phyloP scores from a whole-genome alignment of 2,113 vertebrate species.

The Holacanthus passer region DNA sequence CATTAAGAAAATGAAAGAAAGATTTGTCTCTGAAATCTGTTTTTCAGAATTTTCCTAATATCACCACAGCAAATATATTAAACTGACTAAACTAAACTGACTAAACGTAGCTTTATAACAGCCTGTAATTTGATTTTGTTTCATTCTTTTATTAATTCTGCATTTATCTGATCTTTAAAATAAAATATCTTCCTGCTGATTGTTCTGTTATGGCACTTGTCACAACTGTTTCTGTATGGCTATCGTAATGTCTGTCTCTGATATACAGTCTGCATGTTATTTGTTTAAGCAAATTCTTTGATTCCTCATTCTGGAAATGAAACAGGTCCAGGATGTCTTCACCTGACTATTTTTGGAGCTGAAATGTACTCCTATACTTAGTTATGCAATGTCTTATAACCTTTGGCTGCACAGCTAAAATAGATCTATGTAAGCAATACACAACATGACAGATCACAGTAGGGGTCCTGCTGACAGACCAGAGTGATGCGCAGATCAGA shows the following conservation, averaged over 20 bases:
- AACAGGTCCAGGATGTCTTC: background rate
- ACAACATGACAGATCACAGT: conserved; percentile 23
- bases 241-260: no score
- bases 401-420: conserved; percentile 46
- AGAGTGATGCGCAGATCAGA: conserved; percentile 21
- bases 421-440: conserved; percentile 16
- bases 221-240: no score
- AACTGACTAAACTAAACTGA: background rate
- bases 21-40: background rate
- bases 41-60: background rate
- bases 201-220: no score
- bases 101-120: no score
- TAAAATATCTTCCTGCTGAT: no score
- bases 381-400: conserved; percentile 52
- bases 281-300: no score
- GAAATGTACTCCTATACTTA: conserved; percentile 32
- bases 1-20: background rate
- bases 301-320: background rate
- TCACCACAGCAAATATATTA: background rate
- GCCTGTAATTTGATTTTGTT: background rate
- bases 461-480: conserved; percentile 27
- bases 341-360: conserved; percentile 37
- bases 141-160: background rate
- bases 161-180: no score
- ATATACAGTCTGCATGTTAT: no score